phyloP scores from a whole-genome alignment of 2,113 vertebrate species.

The Lepus europaeus region DNA sequence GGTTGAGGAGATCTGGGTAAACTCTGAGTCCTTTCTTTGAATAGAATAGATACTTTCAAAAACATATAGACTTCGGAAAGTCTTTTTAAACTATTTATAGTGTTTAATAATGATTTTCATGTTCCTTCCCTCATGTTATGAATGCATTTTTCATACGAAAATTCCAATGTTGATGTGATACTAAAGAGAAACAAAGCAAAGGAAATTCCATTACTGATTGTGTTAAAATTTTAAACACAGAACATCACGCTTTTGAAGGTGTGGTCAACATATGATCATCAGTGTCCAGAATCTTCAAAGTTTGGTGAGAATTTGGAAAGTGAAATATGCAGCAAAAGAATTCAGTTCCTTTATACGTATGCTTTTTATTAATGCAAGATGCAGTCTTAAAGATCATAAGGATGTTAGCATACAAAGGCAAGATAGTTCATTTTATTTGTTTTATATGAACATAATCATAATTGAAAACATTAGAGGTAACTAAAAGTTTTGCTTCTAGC shows the following conservation, averaged over 20 bases:
- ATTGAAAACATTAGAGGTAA: neutral
- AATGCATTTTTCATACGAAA: conserved; percentile 15
- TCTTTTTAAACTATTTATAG: neutral
- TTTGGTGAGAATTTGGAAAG: neutral
- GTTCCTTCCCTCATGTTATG: neutral
- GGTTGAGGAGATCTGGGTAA: neutral
- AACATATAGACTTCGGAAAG: neutral
- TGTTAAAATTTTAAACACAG: neutral
- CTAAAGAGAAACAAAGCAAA: neutral
- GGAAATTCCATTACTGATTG: neutral
- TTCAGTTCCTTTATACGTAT: neutral
- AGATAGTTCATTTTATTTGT: neutral
- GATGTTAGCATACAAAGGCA: neutral
- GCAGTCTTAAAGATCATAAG: neutral
- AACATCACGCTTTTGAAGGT: neutral
- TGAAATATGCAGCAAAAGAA: neutral
- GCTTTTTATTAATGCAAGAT: neutral
- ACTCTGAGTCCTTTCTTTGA: neutral
- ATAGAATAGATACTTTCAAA: neutral
- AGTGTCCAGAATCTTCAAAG: too few species aligned
- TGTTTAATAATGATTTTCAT: neutral
- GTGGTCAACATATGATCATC: neutral
- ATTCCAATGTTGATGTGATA: neutral
- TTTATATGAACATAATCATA: too few species aligned
- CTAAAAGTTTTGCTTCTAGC: neutral